A percentile compares a stretch with the other conserved stretches of the same genome.
phyloP scores from a whole-genome alignment of 2,113 vertebrate species.

The mouse (Mus musculus) region GRCm39 chr3:98177001-98177500 shows the following conservation, averaged over 20 bases:
- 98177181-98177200: neutral
- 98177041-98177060: neutral
- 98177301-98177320: neutral
- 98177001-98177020: neutral
- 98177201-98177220: neutral
- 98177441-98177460: too few relatives aligned
- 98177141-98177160: neutral
- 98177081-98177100: neutral
- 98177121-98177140: neutral
- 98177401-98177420: neutral
- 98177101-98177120: neutral
- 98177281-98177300: neutral
- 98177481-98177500: neutral
- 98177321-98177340: neutral
- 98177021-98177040: neutral
- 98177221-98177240: neutral
- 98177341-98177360: neutral
- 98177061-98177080: neutral
- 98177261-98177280: neutral
- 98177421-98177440: neutral
- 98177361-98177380: neutral
- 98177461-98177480: neutral
- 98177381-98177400: neutral
- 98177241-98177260: neutral
- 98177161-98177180: neutral